phyloP scores from a whole-genome alignment of 2,113 vertebrate species.

The Amazona vittata region DNA sequence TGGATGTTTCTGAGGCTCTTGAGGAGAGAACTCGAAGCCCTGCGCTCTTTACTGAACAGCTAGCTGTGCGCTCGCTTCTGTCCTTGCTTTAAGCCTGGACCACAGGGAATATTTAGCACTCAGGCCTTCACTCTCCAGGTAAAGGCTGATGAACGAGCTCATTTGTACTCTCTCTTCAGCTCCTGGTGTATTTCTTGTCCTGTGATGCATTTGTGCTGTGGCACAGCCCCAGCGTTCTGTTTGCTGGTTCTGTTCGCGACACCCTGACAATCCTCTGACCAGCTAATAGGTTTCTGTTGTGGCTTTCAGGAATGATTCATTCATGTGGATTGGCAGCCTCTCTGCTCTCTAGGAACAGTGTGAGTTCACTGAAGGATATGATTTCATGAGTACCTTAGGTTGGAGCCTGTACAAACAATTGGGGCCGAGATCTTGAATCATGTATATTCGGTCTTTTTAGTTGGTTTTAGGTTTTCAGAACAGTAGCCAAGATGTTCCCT shows the following conservation, averaged over 20 bases:
- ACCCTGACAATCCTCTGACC: conserved; percentile 28
- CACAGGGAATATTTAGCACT: not conserved
- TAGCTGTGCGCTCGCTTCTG: not conserved
- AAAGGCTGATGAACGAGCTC: not conserved
- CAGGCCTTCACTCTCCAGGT: not conserved
- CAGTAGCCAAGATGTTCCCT: not conserved
- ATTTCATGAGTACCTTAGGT: not conserved
- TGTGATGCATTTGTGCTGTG: not conserved
- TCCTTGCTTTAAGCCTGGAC: not conserved
- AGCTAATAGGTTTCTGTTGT: conserved; percentile 55
- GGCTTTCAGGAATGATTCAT: conserved; percentile 57
- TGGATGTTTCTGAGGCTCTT: not conserved
- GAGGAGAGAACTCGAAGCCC: not conserved
- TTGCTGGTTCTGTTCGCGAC: not conserved
- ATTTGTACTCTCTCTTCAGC: not conserved
- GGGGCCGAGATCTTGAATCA: not conserved
- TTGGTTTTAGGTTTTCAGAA: not conserved
- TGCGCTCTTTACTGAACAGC: not conserved
- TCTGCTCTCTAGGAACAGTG: conserved; percentile 61
- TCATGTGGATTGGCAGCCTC: conserved; percentile 53
- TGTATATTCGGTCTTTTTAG: not conserved
- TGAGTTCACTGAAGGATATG: conserved; percentile 18
- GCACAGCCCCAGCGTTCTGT: conserved; percentile 9
- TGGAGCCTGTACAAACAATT: not conserved
- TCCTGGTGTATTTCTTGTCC: not conserved